These are phyloP conservation scores for Hassar affinis DNA, from an alignment of 2,113 vertebrate genomes.

Conservation along the genomic window DNA sequence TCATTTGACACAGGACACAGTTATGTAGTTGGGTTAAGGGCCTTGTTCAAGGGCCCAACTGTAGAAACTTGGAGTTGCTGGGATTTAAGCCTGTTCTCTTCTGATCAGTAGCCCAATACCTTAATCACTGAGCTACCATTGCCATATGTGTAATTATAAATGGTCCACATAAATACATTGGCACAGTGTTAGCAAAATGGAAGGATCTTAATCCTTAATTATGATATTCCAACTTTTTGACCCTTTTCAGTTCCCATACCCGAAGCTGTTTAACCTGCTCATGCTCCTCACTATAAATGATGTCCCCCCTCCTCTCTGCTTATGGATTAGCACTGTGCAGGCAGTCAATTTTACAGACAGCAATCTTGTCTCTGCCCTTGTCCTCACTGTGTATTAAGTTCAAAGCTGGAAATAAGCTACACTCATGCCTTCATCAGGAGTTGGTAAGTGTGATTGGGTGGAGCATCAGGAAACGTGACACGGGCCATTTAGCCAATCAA, in stretches of 20 bases:
- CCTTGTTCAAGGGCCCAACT: background rate
- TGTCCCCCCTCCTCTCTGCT: background rate
- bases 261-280: background rate
- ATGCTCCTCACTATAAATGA: slow-evolving; percentile 6
- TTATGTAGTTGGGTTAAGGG: background rate
- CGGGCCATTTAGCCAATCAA: background rate
- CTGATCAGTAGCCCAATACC: background rate
- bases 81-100: background rate
- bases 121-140: background rate
- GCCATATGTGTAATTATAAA: background rate
- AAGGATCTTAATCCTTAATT: background rate
- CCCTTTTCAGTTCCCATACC: background rate
- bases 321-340: slow-evolving; percentile 19
- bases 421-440: slow-evolving; percentile 11
- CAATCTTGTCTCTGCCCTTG: slow-evolving; percentile 29
- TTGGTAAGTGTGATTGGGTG: background rate
- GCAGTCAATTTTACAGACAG: slow-evolving; percentile 3
- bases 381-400: slow-evolving; percentile 20
- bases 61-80: background rate
- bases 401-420: slow-evolving; percentile 36
- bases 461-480: background rate
- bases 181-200: background rate
- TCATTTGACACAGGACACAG: background rate
- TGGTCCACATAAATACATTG: background rate
- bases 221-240: background rate